These are phyloP conservation scores for Enteromius radiatus DNA, from an alignment of 2,797 vertebrate species.

Conservation along the genomic window DNA sequence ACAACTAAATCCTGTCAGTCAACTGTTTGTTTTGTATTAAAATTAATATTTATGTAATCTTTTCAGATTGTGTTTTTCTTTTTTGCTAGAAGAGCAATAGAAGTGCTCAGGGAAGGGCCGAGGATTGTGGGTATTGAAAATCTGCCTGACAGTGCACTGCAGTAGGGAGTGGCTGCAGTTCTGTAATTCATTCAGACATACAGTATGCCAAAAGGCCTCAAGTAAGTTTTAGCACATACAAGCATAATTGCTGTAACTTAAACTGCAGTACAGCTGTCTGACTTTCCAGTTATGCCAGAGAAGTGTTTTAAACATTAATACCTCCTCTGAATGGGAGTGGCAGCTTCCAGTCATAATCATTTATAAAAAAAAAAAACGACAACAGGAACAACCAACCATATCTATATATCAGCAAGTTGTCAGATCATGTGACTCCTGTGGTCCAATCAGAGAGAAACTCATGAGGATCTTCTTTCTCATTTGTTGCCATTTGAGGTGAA, in stretches of 20 bases:
- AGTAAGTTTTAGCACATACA: slow-evolving; percentile 19
- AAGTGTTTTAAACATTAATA: slow-evolving; percentile 33
- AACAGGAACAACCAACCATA: slow-evolving; percentile 8
- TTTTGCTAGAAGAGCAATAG: neutral
- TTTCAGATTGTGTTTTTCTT: neutral
- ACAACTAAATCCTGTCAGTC: neutral
- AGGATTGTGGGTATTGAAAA: slow-evolving; percentile 37
- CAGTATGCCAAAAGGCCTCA: slow-evolving; percentile 37
- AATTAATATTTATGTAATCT: neutral
- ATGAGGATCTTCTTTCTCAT: slow-evolving; percentile 7
- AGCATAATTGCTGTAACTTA: slow-evolving; percentile 41
- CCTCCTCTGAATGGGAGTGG: slow-evolving; percentile 52
- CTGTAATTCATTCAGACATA: slow-evolving; percentile 31
- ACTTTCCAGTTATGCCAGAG: slow-evolving; percentile 37
- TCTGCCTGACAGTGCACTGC: slow-evolving; percentile 10
- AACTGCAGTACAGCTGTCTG: slow-evolving; percentile 37
- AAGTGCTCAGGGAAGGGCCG: slow-evolving; percentile 1
- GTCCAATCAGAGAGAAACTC: slow-evolving; percentile 48
- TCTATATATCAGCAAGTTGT: slow-evolving; percentile 52
- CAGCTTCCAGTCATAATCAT: slow-evolving; percentile 54
- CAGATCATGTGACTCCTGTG: slow-evolving; percentile 30
- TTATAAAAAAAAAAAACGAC: slow-evolving; percentile 34
- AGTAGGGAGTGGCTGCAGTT: slow-evolving; percentile 38
- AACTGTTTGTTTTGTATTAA: neutral
- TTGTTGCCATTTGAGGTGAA: slow-evolving; percentile 49